Base-by-base conservation (phyloP, 2,113 vertebrate species). In the Hypocryptadius cinnamomeus region DNA sequence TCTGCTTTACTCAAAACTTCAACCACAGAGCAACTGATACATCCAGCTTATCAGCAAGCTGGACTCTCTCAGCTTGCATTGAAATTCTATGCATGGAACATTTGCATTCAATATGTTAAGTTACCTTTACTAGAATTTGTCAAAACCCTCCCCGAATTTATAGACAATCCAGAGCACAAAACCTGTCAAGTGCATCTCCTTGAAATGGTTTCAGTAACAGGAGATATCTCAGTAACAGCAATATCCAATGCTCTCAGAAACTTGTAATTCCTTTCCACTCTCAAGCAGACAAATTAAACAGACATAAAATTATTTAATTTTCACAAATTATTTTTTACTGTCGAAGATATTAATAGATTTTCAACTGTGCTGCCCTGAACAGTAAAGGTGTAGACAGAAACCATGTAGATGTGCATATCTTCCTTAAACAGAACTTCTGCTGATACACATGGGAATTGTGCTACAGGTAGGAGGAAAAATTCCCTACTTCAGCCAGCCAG, bases 301-400 rank as follows among this genome's bases (percentile, higher is more conserved):
- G n/a, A 81, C 93, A 93, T 86, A 82, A 94, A 92, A 94, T 89
- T 84, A 57, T 70, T 93, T 48, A 24, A 35, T 81, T 86, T 94
- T 91, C 71, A 79, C 37, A 11, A 76, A n/a, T 21, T 80, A 8
- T 44, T 61, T 45, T 44, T 37, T 5, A 83, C 69, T 79, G 71
- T 65, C 63, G 16, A 56, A 79, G 45, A 83, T 53, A 79, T 71
- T 31, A 45, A 64, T 17, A 27, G 20, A 51, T 70, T 69, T 72
- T 79, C 63, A 57, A 2, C 15, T 40, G 7, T 44, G 27, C 39
- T 31, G 9, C 24, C 37, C 40, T 16, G 15, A 79, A 60, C 27
- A 33, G 14, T 50, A 57, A 42, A 57, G 15, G 16, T 60, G 21
- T 28, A 65, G 63, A 37, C 15, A 79, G 64, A 65, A 73, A 74